Conservation (phyloP, 2,797 vertebrate species). For the Girardinus metallicus region DNA sequence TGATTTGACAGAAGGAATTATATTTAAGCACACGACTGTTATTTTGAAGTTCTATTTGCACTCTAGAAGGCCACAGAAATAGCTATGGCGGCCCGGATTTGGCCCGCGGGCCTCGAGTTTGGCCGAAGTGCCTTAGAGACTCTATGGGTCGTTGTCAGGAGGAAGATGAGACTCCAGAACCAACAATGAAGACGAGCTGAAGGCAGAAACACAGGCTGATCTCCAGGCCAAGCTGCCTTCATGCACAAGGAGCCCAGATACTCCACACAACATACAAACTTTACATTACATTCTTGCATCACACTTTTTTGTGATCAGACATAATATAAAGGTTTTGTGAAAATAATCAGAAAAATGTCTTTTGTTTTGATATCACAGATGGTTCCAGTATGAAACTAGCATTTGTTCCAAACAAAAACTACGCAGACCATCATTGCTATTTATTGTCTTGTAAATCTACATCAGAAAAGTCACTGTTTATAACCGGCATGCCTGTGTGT, state of each 20-base stretch:
- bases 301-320: not conserved
- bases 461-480: conserved; percentile 43
- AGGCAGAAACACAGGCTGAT: not conserved
- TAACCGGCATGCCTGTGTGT: conserved; percentile 36
- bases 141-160: not conserved
- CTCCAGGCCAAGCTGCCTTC: not conserved
- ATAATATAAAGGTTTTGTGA: not conserved
- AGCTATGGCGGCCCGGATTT: too few species aligned
- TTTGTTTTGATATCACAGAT: conserved; percentile 1
- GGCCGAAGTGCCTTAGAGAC: not conserved
- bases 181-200: not conserved
- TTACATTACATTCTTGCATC: not conserved
- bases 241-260: not conserved
- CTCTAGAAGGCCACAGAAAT: too few species aligned
- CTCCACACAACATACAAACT: not conserved
- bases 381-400: conserved; percentile 40
- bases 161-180: not conserved
- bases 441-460: conserved; percentile 53
- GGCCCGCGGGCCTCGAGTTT: too few species aligned
- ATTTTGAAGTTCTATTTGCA: too few species aligned
- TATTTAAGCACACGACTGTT: too few species aligned
- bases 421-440: conserved; percentile 29
- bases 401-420: conserved; percentile 35
- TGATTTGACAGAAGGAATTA: too few species aligned
- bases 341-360: not conserved